These are phyloP conservation scores for Potamarius usumacintae DNA, from an alignment of 2,113 vertebrate species.

Conservation along the genomic window DNA sequence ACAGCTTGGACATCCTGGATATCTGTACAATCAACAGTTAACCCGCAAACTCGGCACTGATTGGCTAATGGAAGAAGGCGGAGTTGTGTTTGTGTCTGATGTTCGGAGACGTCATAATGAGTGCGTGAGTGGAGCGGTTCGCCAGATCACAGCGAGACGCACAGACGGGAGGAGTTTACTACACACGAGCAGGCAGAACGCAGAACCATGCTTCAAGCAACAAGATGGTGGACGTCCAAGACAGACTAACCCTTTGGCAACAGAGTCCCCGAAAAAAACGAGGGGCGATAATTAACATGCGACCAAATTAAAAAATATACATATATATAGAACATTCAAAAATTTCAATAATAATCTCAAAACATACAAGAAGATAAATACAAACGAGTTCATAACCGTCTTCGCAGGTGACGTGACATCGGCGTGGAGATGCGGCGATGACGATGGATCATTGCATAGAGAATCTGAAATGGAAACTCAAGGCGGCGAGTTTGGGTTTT, in stretches of 20 bases:
- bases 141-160: slow-evolving; percentile 76
- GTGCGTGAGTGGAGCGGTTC: slow-evolving; percentile 80
- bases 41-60: not conserved
- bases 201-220: slow-evolving; percentile 90
- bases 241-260: slow-evolving; percentile 91
- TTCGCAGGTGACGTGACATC: slow-evolving; percentile 69
- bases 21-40: not conserved
- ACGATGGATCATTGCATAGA: slow-evolving; percentile 98
- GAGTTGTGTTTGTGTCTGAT: not conserved
- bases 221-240: slow-evolving; percentile 81
- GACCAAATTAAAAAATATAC: slow-evolving; percentile 77
- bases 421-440: slow-evolving; percentile 76
- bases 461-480: slow-evolving; percentile 83
- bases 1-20: not conserved
- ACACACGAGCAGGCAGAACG: slow-evolving; percentile 81
- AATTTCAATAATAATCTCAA: slow-evolving; percentile 73
- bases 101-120: slow-evolving; percentile 66
- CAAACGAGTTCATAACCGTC: slow-evolving; percentile 78
- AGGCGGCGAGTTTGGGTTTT: slow-evolving; percentile 59
- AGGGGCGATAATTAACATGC: slow-evolving; percentile 92
- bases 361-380: slow-evolving; percentile 81
- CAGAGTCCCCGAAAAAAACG: slow-evolving; percentile 75
- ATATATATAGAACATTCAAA: slow-evolving; percentile 55
- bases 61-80: not conserved
- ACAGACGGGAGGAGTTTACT: slow-evolving; percentile 76